phyloP scores from a whole-genome alignment of 2,113 vertebrate genomes.

The Ageneiosus marmoratus region DNA sequence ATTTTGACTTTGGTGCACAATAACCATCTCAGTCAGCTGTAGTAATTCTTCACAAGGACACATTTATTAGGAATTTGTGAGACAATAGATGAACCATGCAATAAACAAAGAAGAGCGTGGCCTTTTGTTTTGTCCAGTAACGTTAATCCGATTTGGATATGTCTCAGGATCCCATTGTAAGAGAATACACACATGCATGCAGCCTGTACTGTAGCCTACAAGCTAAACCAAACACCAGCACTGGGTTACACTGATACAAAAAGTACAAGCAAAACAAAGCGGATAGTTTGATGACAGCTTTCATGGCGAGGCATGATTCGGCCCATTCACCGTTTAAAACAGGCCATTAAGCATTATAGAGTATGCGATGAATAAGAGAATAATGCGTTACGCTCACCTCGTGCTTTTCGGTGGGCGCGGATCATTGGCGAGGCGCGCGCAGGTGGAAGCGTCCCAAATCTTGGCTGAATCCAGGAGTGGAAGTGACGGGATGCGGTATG shows the following conservation, averaged over 20 bases:
- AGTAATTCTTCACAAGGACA: neutral
- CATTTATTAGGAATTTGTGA: neutral
- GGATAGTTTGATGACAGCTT: slow-evolving; percentile 1
- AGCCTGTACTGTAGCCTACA: neutral
- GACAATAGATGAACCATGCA: slow-evolving; percentile 15
- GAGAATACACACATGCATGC: neutral
- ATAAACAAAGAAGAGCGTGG: slow-evolving; percentile 65
- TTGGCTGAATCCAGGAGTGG: slow-evolving; percentile 53
- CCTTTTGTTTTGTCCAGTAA: slow-evolving; percentile 64
- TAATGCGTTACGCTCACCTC: slow-evolving; percentile 68
- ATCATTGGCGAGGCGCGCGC: slow-evolving; percentile 34
- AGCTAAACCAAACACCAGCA: neutral
- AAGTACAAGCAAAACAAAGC: slow-evolving; percentile 12
- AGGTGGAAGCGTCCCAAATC: slow-evolving; percentile 40
- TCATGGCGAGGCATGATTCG: neutral
- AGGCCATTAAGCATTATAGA: slow-evolving; percentile 17
- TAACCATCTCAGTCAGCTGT: neutral
- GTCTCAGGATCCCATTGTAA: slow-evolving; percentile 33
- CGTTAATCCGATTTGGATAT: slow-evolving; percentile 72
- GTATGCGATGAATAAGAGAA: slow-evolving; percentile 49
- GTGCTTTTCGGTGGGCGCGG: slow-evolving; percentile 61
- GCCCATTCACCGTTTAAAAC: neutral
- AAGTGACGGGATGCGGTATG: slow-evolving; percentile 53
- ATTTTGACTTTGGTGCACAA: neutral
- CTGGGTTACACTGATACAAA: slow-evolving; percentile 24